Conservation (phyloP, 2,797 vertebrate genomes). For the Acridotheres tristis region DNA sequence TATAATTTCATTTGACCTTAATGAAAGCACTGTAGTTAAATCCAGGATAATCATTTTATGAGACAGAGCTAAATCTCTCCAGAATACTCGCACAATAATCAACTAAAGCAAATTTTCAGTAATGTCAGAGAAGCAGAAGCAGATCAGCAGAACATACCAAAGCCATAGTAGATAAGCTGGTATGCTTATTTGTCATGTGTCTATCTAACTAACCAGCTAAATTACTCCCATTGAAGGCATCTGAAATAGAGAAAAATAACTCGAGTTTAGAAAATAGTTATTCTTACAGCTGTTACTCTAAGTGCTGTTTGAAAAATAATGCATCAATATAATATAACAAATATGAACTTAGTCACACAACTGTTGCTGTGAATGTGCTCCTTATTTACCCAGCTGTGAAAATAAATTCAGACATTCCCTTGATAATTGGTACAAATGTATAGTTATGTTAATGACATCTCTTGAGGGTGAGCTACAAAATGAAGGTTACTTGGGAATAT, state of each 20-base stretch:
- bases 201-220: not conserved
- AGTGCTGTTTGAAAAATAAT: not conserved
- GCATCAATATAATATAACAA: not conserved
- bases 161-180: not conserved
- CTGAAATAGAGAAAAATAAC: not conserved
- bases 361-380: not conserved
- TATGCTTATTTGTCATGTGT: fast-evolving
- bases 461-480: not conserved
- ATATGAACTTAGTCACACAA: not conserved
- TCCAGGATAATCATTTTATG: slow-evolving; percentile 11
- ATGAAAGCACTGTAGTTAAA: slow-evolving; percentile 18
- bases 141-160: not conserved
- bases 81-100: not conserved
- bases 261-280: not conserved
- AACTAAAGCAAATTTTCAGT: not conserved
- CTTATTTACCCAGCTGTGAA: slow-evolving; percentile 2
- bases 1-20: slow-evolving; percentile 21
- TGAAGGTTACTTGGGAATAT: not conserved
- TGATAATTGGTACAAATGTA: not conserved
- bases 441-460: not conserved
- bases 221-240: not conserved
- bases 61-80: not conserved
- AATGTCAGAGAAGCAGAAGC: not conserved
- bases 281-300: not conserved
- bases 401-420: not conserved